A percentile compares a stretch with the other conserved stretches of the same genome.
These are phyloP conservation scores for Julus scandinavius DNA, from an alignment of 2,888 invertebrate species.

Conservation along the genomic window DNA sequence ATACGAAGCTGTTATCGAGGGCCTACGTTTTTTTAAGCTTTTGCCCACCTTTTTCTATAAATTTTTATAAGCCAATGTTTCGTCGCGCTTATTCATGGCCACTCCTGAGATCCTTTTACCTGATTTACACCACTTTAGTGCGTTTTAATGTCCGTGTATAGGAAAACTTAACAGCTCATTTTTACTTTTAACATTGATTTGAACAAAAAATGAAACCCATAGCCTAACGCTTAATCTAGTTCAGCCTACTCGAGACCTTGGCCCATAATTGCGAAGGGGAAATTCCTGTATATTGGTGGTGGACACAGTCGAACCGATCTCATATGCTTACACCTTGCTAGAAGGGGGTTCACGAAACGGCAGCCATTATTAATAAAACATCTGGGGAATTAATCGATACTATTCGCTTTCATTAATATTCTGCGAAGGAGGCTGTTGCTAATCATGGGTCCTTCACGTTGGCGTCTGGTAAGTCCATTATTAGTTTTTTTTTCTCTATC, in stretches of 20 bases:
- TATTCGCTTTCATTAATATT: background rate
- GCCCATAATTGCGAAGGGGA: constrained; percentile 49
- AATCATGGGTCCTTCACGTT: constrained; percentile 10
- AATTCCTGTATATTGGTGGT: constrained; percentile 48
- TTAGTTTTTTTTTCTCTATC: background rate
- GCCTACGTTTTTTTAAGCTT: background rate
- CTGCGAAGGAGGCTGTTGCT: background rate
- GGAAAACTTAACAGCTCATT: background rate
- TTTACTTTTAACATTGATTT: constrained; percentile 17
- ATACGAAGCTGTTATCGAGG: background rate
- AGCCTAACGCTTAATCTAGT: constrained; percentile 47
- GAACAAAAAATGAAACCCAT: constrained; percentile 47
- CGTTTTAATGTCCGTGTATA: constrained; percentile 11
- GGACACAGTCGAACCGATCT: background rate
- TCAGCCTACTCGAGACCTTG: constrained; percentile 49
- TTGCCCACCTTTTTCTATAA: background rate
- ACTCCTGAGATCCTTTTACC: constrained; percentile 11
- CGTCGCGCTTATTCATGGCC: constrained; percentile 10
- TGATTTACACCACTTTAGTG: constrained; percentile 11
- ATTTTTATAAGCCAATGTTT: background rate
- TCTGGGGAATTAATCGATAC: constrained; percentile 3
- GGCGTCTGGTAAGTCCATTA: constrained; percentile 11
- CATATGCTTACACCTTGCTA: constrained; percentile 1
- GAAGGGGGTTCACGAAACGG: constrained; percentile 37
- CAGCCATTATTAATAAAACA: constrained; percentile 3